A percentile compares a stretch with the other conserved stretches of the same genome.
These are phyloP conservation scores for Recurvirostra avosetta DNA, from an alignment of 2,113 vertebrate genomes.

Conservation along the genomic window DNA sequence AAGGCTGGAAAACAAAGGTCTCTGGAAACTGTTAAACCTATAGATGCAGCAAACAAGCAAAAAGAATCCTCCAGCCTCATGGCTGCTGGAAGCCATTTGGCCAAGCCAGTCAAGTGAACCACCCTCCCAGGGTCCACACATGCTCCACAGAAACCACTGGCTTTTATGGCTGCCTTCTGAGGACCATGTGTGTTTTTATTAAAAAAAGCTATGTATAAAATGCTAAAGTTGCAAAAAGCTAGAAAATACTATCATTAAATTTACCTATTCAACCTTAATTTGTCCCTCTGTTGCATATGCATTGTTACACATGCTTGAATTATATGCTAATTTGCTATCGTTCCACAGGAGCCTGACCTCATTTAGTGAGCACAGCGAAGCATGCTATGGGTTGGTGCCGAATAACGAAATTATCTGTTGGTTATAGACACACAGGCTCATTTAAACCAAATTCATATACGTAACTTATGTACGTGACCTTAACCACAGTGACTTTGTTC, in stretches of 20 bases:
- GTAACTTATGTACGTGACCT: background rate
- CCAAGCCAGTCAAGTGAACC: accelerated
- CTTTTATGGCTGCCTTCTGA: background rate
- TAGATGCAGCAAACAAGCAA: background rate
- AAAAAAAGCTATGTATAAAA: background rate
- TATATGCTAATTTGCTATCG: background rate
- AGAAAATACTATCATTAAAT: background rate
- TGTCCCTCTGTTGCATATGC: background rate
- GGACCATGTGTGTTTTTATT: accelerated
- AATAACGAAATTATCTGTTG: background rate
- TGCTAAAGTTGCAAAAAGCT: background rate
- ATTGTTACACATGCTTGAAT: background rate
- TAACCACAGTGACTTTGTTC: background rate
- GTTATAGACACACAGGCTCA: background rate
- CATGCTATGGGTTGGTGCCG: background rate
- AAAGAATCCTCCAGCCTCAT: accelerated
- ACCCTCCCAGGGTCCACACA: accelerated
- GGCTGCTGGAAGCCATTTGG: background rate
- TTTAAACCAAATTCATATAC: background rate
- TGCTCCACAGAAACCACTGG: background rate
- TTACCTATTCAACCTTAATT: background rate
- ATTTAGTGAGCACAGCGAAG: background rate
- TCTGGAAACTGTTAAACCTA: background rate
- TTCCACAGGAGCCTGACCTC: background rate
- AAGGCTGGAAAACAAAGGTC: background rate